phyloP scores from a whole-genome alignment of 2,888 invertebrate species.

The Drosophila mercatorum region DNA sequence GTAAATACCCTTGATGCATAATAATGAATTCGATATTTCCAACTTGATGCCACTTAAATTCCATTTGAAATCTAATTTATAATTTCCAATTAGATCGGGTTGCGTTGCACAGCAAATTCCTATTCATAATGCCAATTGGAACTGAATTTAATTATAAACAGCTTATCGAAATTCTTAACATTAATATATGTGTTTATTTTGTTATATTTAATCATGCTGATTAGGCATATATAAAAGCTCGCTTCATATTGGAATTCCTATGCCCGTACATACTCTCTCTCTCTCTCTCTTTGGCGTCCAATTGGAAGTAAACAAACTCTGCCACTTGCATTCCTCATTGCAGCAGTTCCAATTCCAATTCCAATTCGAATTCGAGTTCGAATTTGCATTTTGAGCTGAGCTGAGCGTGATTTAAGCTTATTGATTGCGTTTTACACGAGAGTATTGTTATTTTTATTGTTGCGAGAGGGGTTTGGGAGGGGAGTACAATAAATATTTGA shows the following conservation, averaged over 20 bases:
- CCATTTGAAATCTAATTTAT: not conserved
- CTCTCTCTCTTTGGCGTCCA: not conserved
- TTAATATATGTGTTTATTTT: not conserved
- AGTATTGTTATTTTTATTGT: slow-evolving; percentile 11
- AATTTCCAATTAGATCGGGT: too few relatives aligned
- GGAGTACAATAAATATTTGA: not conserved
- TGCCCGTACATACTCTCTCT: not conserved
- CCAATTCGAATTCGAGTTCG: slow-evolving; percentile 1
- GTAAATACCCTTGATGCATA: slow-evolving; percentile 13
- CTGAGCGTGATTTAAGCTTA: slow-evolving; percentile 38
- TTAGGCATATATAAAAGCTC: not conserved
- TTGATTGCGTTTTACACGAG: slow-evolving; percentile 22
- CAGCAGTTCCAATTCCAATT: slow-evolving; percentile 30
- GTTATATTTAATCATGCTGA: not conserved
- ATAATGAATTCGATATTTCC: not conserved
- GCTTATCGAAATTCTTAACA: not conserved
- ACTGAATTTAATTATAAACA: not conserved
- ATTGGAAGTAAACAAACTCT: slow-evolving; percentile 2
- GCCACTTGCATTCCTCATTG: slow-evolving; percentile 14
- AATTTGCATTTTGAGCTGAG: slow-evolving; percentile 19
- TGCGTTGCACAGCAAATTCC: too few relatives aligned
- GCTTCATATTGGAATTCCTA: too few relatives aligned
- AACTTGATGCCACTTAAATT: too few relatives aligned
- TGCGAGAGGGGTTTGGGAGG: not conserved
- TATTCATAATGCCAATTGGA: not conserved